These are phyloP conservation scores for Chorisops tibialis DNA, from an alignment of 2,888 invertebrate genomes.

Conservation along the genomic window DNA sequence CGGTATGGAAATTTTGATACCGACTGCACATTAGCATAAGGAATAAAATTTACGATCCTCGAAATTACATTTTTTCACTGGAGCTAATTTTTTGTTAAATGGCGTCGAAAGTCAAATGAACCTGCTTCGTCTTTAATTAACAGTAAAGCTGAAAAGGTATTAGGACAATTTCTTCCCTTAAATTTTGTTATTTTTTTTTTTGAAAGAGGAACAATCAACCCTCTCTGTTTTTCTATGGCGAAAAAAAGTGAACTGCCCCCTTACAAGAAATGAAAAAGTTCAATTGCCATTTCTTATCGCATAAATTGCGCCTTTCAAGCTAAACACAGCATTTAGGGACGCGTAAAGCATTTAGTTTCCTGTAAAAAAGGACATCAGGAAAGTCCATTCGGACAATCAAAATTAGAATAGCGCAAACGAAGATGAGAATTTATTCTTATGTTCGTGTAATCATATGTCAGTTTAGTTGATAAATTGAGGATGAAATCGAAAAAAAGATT, in stretches of 20 bases:
- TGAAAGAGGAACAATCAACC: not conserved
- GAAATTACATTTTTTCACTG: constrained; percentile 33
- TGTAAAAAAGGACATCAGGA: constrained; percentile 15
- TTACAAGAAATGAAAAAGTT: not conserved
- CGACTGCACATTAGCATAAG: constrained; percentile 30
- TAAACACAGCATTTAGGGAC: constrained; percentile 28
- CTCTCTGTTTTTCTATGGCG: no score
- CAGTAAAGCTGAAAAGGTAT: constrained; percentile 20
- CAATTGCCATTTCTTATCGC: not conserved
- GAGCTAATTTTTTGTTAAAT: constrained; percentile 33
- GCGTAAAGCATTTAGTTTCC: constrained; percentile 27
- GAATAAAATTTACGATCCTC: constrained; percentile 34
- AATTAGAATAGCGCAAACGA: not conserved
- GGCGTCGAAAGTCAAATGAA: constrained; percentile 32
- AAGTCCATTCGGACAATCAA: not conserved
- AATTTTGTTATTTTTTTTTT: not conserved
- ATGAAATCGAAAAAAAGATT: constrained; percentile 11
- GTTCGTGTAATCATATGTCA: constrained; percentile 2
- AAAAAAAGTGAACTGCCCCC: not conserved
- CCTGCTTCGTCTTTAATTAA: constrained; percentile 31
- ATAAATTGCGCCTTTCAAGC: constrained; percentile 28
- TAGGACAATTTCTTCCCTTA: not conserved
- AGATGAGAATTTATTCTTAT: not conserved
- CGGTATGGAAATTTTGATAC: constrained; percentile 27
- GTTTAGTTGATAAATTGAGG: constrained; percentile 5